Evolutionary conservation across 2,888 invertebrate genomes (phyloP).

Genomic region (Idaea biselata): DNA sequence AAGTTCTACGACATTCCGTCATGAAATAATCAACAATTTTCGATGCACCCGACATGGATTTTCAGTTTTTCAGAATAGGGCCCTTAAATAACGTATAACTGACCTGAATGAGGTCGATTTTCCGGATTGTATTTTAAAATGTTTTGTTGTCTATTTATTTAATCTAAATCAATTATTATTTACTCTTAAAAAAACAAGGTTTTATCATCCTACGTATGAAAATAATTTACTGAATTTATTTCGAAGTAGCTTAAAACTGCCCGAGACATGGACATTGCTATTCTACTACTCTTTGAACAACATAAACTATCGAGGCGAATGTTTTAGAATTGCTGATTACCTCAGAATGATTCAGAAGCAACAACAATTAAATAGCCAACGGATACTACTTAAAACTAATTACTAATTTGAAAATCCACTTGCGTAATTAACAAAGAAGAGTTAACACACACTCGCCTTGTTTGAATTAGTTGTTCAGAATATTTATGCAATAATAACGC

Average conservation of each 20-base stretch:
- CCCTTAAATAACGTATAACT: no score
- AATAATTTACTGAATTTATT: neutral
- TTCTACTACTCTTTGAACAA: neutral
- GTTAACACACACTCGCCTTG: conserved; percentile 1
- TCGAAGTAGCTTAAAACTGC: neutral
- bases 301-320: neutral
- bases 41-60: no score
- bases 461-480: neutral
- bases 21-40: no score
- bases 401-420: neutral
- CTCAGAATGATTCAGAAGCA: neutral
- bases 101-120: no score
- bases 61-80: no score
- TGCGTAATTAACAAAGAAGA: neutral
- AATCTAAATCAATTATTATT: no score
- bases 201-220: no score
- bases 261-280: neutral
- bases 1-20: no score
- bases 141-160: no score
- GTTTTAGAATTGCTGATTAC: neutral
- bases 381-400: neutral
- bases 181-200: no score
- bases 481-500: neutral
- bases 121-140: no score
- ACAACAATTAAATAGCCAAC: neutral